Conservation (phyloP, 2,113 vertebrate genomes). For the Globicephala melas region DNA sequence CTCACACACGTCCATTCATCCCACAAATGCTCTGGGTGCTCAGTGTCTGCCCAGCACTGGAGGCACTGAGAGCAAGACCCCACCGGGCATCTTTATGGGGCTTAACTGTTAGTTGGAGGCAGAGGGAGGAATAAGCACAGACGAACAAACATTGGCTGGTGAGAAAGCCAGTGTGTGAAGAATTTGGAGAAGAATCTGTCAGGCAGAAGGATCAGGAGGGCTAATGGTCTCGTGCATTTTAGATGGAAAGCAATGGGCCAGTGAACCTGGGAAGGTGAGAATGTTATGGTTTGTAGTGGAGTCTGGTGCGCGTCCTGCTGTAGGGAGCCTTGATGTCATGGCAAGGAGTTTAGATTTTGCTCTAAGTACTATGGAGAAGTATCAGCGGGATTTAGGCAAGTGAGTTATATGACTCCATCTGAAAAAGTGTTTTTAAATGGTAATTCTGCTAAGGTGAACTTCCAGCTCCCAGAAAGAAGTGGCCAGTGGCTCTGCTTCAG, state of each 20-base stretch:
- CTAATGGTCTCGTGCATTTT: not conserved
- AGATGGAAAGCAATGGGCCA: not conserved
- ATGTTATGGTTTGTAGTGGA: not conserved
- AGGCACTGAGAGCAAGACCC: not conserved
- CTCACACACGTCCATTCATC: not conserved
- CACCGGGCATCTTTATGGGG: not conserved
- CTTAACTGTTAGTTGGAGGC: not conserved
- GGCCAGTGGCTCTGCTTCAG: too few species aligned
- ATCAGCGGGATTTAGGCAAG: not conserved
- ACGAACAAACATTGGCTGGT: rapidly evolving
- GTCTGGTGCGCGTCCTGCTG: rapidly evolving
- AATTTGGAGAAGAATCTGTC: not conserved
- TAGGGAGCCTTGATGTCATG: not conserved
- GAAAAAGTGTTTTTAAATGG: not conserved
- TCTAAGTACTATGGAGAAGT: not conserved
- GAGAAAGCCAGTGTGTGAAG: not conserved
- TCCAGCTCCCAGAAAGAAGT: not conserved
- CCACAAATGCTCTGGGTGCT: not conserved
- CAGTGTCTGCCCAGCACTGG: not conserved
- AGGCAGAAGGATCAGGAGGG: not conserved
- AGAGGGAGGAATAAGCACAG: not conserved
- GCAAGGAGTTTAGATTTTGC: not conserved
- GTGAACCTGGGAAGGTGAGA: not conserved
- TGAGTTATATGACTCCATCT: not conserved
- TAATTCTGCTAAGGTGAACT: not conserved